phyloP scores from a whole-genome alignment of 2,113 vertebrate species.

The Tenrec ecaudatus region DNA sequence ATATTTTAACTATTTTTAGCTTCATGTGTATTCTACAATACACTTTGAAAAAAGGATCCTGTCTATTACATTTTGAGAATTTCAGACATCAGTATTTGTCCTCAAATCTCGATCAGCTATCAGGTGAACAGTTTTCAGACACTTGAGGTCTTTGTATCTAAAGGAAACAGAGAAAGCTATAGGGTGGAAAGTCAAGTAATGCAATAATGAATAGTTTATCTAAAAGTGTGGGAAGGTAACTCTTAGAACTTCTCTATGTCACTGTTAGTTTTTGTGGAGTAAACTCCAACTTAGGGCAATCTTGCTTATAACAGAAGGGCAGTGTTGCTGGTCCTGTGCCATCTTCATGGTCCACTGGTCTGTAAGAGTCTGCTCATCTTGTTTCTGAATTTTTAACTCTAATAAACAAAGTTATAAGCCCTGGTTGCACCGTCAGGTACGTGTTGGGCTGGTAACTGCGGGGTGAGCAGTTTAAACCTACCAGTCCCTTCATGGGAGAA shows the following conservation, averaged over 20 bases:
- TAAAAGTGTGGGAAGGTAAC: background rate
- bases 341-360: background rate
- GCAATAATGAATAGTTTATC: constrained; percentile 12
- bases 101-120: background rate
- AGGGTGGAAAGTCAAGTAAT: constrained; percentile 7
- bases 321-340: background rate
- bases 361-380: background rate
- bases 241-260: background rate
- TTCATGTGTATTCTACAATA: background rate
- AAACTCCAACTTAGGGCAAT: background rate
- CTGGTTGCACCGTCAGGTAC: too few relatives aligned
- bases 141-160: constrained; percentile 4
- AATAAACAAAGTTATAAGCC: too few relatives aligned
- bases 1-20: constrained; percentile 14
- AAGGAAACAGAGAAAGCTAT: background rate
- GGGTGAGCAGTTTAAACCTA: too few relatives aligned
- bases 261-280: background rate
- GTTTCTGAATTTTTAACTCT: too few relatives aligned
- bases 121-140: constrained; percentile 10
- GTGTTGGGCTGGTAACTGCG: too few relatives aligned
- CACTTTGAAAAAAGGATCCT: constrained; percentile 39
- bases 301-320: background rate
- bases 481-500: too few relatives aligned
- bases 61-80: constrained; percentile 12
- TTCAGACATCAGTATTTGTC: constrained; percentile 15